These are phyloP conservation scores for Octodon degus DNA, from an alignment of 2,113 vertebrate genomes.

Conservation along the genomic window DNA sequence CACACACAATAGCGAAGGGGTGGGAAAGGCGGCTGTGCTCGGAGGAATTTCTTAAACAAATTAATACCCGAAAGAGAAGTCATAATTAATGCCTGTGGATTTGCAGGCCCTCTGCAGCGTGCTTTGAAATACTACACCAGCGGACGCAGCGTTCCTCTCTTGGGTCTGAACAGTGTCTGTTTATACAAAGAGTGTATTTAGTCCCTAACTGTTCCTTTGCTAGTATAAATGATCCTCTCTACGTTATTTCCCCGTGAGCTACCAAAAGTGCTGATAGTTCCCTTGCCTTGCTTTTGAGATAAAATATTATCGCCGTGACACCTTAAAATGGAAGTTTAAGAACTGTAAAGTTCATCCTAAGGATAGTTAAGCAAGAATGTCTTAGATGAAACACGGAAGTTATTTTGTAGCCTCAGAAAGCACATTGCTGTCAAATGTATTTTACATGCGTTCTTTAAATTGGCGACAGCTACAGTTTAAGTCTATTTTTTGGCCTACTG, in stretches of 20 bases:
- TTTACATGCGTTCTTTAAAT: conserved; percentile 41
- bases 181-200: conserved; percentile 15
- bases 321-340: conserved; percentile 56
- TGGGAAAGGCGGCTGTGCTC: background rate
- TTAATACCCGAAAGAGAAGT: conserved; percentile 6
- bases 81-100: conserved; percentile 57
- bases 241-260: background rate
- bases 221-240: background rate
- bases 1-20: background rate
- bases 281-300: background rate
- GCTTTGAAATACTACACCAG: conserved; percentile 75
- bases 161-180: conserved; percentile 56
- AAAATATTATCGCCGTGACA: background rate
- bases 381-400: background rate
- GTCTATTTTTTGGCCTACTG: background rate
- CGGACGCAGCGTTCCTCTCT: conserved; percentile 26
- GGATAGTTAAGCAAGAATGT: background rate
- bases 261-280: background rate
- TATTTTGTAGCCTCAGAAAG: background rate
- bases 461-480: background rate
- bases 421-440: conserved; percentile 34
- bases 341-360: background rate
- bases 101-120: conserved; percentile 43
- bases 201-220: background rate
- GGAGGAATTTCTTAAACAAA: conserved; percentile 44